Evolutionary conservation across 2,113 vertebrate genomes (phyloP).

Genomic region (Amblyornis subalaris): DNA sequence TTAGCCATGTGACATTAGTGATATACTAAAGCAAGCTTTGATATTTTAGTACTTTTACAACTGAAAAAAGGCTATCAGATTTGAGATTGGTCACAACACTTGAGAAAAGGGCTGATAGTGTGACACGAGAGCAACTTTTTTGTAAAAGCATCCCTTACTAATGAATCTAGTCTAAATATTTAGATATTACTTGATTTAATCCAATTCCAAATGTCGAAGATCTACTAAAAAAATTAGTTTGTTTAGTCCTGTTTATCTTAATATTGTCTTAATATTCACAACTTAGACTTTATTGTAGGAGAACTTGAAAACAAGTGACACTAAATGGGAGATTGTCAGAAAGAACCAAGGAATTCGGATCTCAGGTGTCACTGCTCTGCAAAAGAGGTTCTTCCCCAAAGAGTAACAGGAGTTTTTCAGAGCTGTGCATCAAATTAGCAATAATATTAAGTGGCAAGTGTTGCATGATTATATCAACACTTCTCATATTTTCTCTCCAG

Average conservation of each 20-base stretch:
- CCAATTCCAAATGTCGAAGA: background rate
- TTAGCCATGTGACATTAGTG: background rate
- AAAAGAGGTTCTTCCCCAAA: background rate
- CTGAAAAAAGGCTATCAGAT: background rate
- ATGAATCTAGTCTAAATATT: background rate
- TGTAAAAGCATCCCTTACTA: background rate
- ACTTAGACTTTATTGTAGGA: background rate
- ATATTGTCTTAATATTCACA: background rate
- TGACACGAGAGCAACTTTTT: background rate
- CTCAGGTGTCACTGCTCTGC: background rate
- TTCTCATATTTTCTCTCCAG: background rate
- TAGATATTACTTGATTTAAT: background rate
- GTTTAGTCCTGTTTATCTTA: background rate
- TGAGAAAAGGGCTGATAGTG: background rate
- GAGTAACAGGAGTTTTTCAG: background rate
- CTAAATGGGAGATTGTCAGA: background rate
- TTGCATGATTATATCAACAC: background rate
- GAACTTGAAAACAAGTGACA: background rate
- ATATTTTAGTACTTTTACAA: background rate
- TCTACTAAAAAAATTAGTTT: background rate
- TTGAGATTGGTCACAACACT: background rate
- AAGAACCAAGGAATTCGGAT: background rate
- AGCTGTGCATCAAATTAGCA: background rate
- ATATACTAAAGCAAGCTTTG: background rate
- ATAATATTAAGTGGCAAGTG: background rate